These are phyloP conservation scores for Rhorus exstirpatorius DNA, from an alignment of 2,888 invertebrate species.

Conservation along the genomic window DNA sequence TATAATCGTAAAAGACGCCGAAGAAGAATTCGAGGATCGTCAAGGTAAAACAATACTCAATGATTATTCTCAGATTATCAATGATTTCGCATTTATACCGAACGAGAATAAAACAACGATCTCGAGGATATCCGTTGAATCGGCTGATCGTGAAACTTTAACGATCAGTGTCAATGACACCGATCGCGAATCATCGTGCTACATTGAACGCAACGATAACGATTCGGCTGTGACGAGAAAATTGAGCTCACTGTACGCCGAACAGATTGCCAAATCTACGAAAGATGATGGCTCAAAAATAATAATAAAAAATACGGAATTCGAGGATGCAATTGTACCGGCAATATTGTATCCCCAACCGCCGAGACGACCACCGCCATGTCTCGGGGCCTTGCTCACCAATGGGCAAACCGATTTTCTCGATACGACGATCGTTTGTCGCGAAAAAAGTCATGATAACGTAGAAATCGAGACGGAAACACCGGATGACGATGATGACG, in stretches of 20 bases:
- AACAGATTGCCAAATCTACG: constrained; percentile 86
- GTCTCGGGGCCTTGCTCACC: constrained; percentile 79
- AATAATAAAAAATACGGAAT: constrained; percentile 87
- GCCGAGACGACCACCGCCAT: constrained; percentile 89
- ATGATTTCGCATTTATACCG: background rate
- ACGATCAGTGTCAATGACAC: constrained; percentile 2
- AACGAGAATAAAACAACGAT: constrained; percentile 2
- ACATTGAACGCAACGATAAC: constrained; percentile 58
- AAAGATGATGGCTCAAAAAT: constrained; percentile 85
- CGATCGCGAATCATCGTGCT: constrained; percentile 42
- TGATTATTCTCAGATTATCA: background rate
- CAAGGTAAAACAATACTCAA: background rate
- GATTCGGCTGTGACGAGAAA: constrained; percentile 83
- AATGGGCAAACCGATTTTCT: constrained; percentile 82
- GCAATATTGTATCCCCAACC: constrained; percentile 93
- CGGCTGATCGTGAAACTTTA: constrained; percentile 30
- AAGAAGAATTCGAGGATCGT: constrained; percentile 87
- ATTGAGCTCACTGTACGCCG: constrained; percentile 81
- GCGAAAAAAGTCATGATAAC: constrained; percentile 87
- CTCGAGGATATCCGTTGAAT: constrained; percentile 38
- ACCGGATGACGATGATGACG: constrained; percentile 88
- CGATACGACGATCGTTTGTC: constrained; percentile 87
- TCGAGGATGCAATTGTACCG: constrained; percentile 91
- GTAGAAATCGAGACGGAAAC: constrained; percentile 87
- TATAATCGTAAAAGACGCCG: constrained; percentile 94